Evolutionary conservation across 2,888 invertebrate species (phyloP).

Genomic region (Pycnomerus fuliginosus): DNA sequence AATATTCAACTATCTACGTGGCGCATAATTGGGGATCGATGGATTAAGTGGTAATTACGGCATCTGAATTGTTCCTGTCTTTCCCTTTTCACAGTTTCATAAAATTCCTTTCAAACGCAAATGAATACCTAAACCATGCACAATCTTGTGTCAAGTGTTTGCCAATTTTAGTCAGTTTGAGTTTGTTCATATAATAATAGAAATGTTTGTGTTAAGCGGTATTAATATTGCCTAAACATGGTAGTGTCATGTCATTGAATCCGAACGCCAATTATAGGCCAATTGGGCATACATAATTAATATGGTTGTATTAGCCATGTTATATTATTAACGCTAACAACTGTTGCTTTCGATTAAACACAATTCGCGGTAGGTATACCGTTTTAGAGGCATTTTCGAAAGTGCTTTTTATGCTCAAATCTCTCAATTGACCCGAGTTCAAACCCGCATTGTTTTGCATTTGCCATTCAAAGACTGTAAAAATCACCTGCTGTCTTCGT

Average conservation of each 20-base stretch:
- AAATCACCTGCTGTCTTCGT: slow-evolving; percentile 23
- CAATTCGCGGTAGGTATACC: slow-evolving; percentile 14
- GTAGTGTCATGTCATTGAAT: slow-evolving; percentile 51
- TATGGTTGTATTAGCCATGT: slow-evolving; percentile 50
- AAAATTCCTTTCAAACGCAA: too few relatives aligned
- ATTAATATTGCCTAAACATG: slow-evolving; percentile 48
- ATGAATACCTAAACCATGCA: too few relatives aligned
- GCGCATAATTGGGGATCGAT: slow-evolving; percentile 44
- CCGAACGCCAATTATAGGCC: slow-evolving; percentile 54
- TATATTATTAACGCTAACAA: slow-evolving; percentile 53
- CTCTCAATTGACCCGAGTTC: slow-evolving; percentile 49
- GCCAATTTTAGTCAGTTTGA: too few relatives aligned
- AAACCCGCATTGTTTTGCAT: slow-evolving; percentile 42
- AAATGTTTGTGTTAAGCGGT: slow-evolving; percentile 40
- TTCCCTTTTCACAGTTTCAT: too few relatives aligned
- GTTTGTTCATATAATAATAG: slow-evolving; percentile 30
- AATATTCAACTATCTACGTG: too few relatives aligned
- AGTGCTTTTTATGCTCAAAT: slow-evolving; percentile 30
- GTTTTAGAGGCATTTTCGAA: slow-evolving; percentile 14
- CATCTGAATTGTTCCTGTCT: too few relatives aligned
- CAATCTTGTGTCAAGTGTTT: too few relatives aligned
- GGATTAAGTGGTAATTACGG: slow-evolving; percentile 44
- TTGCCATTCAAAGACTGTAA: slow-evolving; percentile 14
- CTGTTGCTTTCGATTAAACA: slow-evolving; percentile 47
- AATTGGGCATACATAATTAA: slow-evolving; percentile 55